A percentile compares a stretch with the other conserved stretches of the same genome.
phyloP scores from a whole-genome alignment of 2,113 vertebrate genomes.

The Caretta caretta region DNA sequence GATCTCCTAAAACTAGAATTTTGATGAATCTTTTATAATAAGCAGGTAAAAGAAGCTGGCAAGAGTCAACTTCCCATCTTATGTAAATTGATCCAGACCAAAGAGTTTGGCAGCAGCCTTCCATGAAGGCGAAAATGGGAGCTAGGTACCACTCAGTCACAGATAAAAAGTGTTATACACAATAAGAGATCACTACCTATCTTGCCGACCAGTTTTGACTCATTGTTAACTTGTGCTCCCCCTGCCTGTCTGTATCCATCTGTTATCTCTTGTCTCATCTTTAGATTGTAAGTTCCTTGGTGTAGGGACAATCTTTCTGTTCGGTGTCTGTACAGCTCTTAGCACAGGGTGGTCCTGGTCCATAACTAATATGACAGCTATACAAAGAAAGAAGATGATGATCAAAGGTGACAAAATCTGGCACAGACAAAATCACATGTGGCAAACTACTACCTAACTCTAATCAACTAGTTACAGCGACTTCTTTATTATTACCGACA shows the following conservation, averaged over 20 bases:
- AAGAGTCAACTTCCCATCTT: neutral
- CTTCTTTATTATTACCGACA: neutral
- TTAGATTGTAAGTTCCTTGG: neutral
- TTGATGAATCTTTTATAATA: neutral
- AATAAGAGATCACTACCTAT: neutral
- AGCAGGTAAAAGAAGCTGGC: neutral
- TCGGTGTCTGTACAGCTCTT: neutral
- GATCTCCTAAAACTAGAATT: neutral
- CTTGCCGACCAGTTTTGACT: neutral
- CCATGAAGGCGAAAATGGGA: neutral
- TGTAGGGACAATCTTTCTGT: neutral
- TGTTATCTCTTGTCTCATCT: neutral
- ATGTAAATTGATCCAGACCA: neutral
- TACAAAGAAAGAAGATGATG: neutral
- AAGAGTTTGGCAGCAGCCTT: neutral
- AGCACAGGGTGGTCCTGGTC: too few relatives aligned
- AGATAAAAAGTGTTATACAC: neutral
- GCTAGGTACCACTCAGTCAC: neutral
- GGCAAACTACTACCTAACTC: neutral
- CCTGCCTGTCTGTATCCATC: neutral
- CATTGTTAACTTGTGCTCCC: neutral
- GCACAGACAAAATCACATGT: neutral
- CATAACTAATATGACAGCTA: neutral
- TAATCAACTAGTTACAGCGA: neutral
- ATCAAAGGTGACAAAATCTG: neutral